These are phyloP conservation scores for Tragopan temminckii DNA, from an alignment of 2,797 vertebrate species.

Conservation along the genomic window DNA sequence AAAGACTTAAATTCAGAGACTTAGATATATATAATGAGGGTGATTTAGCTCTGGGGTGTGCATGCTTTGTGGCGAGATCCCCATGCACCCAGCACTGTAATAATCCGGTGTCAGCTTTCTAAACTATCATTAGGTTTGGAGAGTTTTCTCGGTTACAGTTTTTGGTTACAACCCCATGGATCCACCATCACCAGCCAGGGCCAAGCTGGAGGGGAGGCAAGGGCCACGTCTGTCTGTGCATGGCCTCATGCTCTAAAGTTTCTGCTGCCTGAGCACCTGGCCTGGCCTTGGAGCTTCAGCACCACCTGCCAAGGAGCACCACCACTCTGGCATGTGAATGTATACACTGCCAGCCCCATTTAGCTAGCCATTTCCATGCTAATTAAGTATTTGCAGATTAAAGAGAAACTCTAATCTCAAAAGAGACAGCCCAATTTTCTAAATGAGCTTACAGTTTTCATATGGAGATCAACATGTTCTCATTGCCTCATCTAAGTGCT, in stretches of 20 bases:
- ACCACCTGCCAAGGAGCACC: neutral
- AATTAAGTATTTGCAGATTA: constrained; percentile 50
- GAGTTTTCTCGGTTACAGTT: too few species aligned
- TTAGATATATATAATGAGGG: too few species aligned
- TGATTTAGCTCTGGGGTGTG: too few species aligned
- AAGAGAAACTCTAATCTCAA: constrained; percentile 39
- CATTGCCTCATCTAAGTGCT: neutral
- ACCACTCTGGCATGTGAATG: rapidly evolving
- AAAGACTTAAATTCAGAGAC: too few species aligned
- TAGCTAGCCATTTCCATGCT: constrained; percentile 32
- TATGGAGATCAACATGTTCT: constrained; percentile 19
- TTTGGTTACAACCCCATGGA: neutral
- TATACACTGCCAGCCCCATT: neutral
- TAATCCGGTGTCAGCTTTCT: too few species aligned
- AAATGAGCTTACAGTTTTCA: constrained; percentile 36
- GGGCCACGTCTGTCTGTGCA: neutral
- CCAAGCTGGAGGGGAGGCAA: neutral
- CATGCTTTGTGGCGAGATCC: too few species aligned
- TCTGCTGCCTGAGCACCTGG: neutral
- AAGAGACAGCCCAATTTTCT: constrained; percentile 36
- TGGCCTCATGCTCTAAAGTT: neutral
- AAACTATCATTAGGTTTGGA: too few species aligned
- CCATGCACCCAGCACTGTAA: too few species aligned
- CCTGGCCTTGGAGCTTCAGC: neutral
- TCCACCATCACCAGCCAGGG: neutral